Percentiles rank a stretch among this genome's conserved stretches.
phyloP scores from a whole-genome alignment of 2,797 vertebrate species.

The Chelonia mydas region DNA sequence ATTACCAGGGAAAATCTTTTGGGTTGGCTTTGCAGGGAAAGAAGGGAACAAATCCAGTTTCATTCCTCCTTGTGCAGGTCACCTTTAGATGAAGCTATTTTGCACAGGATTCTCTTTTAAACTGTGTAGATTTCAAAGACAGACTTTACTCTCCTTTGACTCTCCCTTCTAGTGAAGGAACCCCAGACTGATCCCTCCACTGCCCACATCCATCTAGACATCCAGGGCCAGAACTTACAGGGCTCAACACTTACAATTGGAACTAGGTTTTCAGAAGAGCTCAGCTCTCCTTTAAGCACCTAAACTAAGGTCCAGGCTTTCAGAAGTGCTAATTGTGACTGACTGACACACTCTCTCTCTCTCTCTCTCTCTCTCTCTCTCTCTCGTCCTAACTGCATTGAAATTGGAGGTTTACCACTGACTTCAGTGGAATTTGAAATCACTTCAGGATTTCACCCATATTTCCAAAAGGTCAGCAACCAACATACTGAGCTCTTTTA shows the following conservation, averaged over 20 bases:
- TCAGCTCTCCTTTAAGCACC: too few relatives aligned
- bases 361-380: too few relatives aligned
- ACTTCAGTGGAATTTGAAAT: too few relatives aligned
- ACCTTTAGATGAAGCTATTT: not conserved
- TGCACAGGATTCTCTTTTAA: not conserved
- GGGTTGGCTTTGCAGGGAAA: rapidly evolving
- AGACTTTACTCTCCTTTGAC: rapidly evolving
- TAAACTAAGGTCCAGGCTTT: too few relatives aligned
- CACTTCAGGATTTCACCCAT: too few relatives aligned
- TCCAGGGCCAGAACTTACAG: rapidly evolving
- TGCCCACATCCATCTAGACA: rapidly evolving
- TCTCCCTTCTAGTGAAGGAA: rapidly evolving
- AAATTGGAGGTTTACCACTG: too few relatives aligned
- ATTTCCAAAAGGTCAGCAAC: too few relatives aligned
- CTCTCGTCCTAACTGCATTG: too few relatives aligned
- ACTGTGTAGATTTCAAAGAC: not conserved
- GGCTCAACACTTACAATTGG: not conserved
- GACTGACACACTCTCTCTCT: too few relatives aligned
- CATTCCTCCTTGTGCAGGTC: not conserved
- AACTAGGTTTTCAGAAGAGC: not conserved
- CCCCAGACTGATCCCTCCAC: not conserved
- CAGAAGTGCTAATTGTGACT: too few relatives aligned
- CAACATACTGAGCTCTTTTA: too few relatives aligned
- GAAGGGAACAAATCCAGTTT: rapidly evolving
- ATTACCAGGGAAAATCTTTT: not conserved